Evolutionary conservation across 2,888 invertebrate genomes (phyloP), one percentile per base, ranked within the genome.

Genomic region (Chaetogeoica ovagalla): DNA sequence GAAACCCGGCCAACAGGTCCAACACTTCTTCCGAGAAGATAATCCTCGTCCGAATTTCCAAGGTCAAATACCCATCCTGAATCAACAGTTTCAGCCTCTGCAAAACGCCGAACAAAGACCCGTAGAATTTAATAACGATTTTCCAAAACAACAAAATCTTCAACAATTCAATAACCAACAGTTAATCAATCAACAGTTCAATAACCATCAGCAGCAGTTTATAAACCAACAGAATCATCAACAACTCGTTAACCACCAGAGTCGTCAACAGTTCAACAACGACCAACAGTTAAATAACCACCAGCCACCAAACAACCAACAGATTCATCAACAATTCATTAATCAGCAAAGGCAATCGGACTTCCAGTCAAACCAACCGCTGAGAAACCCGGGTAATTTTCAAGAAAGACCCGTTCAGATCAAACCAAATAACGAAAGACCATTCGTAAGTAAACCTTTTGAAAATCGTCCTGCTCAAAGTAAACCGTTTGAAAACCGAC

Each of bases 201-300:
- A 76, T 43, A 84, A 86, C 19, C 72, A 60, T 48, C 48, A 30
- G 19, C 75, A 75, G 66, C 75, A 75, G 8, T 75, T 75, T 39
- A 43, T 15, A 9, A 74, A 65, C 6, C 74, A 55, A 72, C 62
- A 15, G 3, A 62, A 19, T 48, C 62, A 48, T 81, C 63, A 37
- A 55, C 73, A 63, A 52, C 37, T 55, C 5, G 52, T 39, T 30
- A 63, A 63, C 37, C 70, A 55, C 19, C 69, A 52, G 19, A 72
- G 21, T 71, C 70, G 59, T 59, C 74, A 74, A 68, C 39, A 39
- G 39, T 7, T 39, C 7, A 39, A 39, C 39, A 39, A n/a, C n/a
- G n/a, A 39, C 7, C 39, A 39, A 39, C 39, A 39, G 39, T 39
- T 39, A 4, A 39, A 39, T 7, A 39, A 39, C 7, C 39, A 39